Base-by-base conservation (phyloP, 2,888 invertebrate genomes). In the Epirrita christyi region DNA sequence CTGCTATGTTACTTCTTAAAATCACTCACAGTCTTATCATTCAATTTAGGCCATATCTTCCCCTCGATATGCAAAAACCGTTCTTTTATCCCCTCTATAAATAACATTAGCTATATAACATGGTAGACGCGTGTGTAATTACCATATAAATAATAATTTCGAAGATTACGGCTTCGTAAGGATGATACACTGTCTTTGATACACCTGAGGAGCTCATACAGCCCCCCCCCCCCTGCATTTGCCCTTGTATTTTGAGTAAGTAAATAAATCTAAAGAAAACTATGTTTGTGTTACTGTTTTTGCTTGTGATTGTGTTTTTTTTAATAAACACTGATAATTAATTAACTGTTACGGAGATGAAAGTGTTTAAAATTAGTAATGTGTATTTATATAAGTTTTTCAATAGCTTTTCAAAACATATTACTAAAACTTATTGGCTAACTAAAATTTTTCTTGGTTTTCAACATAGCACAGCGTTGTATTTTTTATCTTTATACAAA, bases 61-160 rank as follows among this genome's bases (percentile, higher is more conserved):
- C 59, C 59, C 59, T 59, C 68, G 88, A 87, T 89, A 90, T 88
- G 89, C 88, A 91, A 90, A 91, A 89, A 89, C 83, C 83, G 83
- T 75, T 71, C 83, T 84, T 87, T 87, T 88, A 90, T 88, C 91
- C 90, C 78, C 79, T 68, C 86, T 45, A 88, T 91, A 90, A 91
- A 90, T 90, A 87, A 89, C 87, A 85, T 88, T 86, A 88, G 78
- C 71, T 72, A 68, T n/a, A n/a, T 53, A 53, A 49, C 44, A 49
- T 43, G 57, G 53, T 48, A 53, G 58, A 53, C 71, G 80, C 71
- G 78, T 83, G 89, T 83, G 91, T 91, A 92, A 92, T 92, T 91
- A 92, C 91, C 86, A 82, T 92, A 92, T 92, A 92, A 91, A 92
- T 92, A 92, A 92, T 92, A 85, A 92, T 91, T 88, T 81, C 73